Evolutionary conservation across 2,888 invertebrate species (phyloP).

Genomic region (Pheosia gnoma): DNA sequence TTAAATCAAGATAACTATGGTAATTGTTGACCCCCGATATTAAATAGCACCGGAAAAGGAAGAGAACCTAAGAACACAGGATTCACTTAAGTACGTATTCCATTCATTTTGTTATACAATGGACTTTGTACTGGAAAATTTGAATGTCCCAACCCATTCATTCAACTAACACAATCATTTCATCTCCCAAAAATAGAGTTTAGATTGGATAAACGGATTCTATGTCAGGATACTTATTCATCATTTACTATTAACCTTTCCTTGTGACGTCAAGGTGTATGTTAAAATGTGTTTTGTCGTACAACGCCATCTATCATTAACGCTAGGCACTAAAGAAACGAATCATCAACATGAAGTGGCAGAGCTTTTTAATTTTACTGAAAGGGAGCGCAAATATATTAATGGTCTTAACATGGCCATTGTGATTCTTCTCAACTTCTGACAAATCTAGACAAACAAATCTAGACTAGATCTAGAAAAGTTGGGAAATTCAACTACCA

Average conservation of each 20-base stretch:
- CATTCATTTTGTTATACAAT: background rate
- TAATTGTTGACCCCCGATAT: too few relatives aligned
- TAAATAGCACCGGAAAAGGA: too few relatives aligned
- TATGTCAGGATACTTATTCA: constrained; percentile 3
- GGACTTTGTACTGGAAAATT: background rate
- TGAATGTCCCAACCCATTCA: background rate
- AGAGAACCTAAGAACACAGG: too few relatives aligned
- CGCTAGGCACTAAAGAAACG: background rate
- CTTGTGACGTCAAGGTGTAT: background rate
- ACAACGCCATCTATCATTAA: constrained; percentile 10
- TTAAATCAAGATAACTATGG: too few relatives aligned
- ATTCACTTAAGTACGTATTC: too few relatives aligned
- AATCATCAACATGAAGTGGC: background rate
- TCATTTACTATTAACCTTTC: background rate
- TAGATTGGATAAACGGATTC: constrained; percentile 7
- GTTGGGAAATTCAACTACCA: too few relatives aligned
- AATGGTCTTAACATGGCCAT: too few relatives aligned
- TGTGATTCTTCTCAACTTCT: too few relatives aligned
- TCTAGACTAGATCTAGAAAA: too few relatives aligned
- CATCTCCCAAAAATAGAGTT: constrained; percentile 1
- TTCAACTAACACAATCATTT: constrained; percentile 3
- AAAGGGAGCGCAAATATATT: too few relatives aligned
- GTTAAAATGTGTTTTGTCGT: background rate
- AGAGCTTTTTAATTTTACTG: too few relatives aligned
- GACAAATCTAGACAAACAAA: too few relatives aligned